Evolutionary conservation across 2,113 vertebrate genomes (phyloP).

Genomic region (Labeo catla): DNA sequence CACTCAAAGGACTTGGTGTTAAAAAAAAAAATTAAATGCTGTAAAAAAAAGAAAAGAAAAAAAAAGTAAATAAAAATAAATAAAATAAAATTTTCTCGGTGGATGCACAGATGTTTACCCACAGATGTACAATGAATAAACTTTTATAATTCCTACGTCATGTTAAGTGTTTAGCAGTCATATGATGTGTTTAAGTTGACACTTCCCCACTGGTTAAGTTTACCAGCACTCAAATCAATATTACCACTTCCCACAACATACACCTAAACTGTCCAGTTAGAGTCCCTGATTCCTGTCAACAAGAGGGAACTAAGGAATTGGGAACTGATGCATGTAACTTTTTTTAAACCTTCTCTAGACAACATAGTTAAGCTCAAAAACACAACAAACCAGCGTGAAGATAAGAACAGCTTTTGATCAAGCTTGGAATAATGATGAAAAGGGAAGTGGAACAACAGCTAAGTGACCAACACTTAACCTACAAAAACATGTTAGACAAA

Average conservation of each 20-base stretch:
- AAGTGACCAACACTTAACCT: background rate
- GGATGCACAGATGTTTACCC: background rate
- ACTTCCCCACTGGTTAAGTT: background rate
- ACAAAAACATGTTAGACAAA: conserved; percentile 30
- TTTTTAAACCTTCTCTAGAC: background rate
- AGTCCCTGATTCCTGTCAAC: background rate
- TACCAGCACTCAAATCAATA: background rate
- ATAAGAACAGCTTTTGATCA: conserved; percentile 69
- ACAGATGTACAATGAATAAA: background rate
- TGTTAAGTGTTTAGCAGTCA: background rate
- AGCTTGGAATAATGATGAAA: conserved; percentile 67
- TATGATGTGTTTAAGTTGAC: background rate
- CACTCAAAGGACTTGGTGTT: too few relatives aligned
- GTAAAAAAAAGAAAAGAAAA: too few relatives aligned
- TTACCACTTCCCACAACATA: background rate
- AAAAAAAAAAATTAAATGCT: too few relatives aligned
- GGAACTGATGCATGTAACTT: background rate
- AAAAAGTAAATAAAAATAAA: too few relatives aligned
- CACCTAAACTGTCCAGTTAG: background rate
- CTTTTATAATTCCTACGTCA: background rate
- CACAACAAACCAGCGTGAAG: background rate
- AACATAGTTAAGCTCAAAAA: conserved; percentile 30
- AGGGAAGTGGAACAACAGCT: conserved; percentile 18
- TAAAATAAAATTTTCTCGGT: background rate
- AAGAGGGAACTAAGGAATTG: background rate